phyloP scores from a whole-genome alignment of 2,113 vertebrate genomes.

The Micromys minutus region DNA sequence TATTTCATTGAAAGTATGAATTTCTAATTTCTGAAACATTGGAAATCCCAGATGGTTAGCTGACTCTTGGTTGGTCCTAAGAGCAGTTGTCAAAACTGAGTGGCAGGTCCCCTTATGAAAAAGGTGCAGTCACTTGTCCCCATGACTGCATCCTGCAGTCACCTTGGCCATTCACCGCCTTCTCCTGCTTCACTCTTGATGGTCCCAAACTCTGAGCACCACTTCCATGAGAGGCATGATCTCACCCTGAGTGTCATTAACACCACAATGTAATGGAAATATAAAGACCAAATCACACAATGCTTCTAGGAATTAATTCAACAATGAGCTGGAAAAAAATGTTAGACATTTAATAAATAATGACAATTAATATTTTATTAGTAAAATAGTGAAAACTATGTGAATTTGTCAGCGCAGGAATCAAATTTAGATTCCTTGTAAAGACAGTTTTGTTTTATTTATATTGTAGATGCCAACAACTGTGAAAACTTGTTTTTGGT shows the following conservation, averaged over 20 bases:
- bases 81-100: not conserved
- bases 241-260: not conserved
- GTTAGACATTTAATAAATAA: not conserved
- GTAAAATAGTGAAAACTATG: conserved; percentile 26
- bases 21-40: not conserved
- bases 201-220: too few relatives aligned
- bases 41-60: not conserved
- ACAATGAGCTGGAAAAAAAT: not conserved
- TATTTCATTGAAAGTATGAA: not conserved
- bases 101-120: not conserved
- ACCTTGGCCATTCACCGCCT: not conserved
- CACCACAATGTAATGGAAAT: not conserved
- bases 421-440: conserved; percentile 9
- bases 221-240: not conserved
- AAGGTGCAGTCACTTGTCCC: not conserved
- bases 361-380: not conserved
- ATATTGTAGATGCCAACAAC: too few relatives aligned
- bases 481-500: too few relatives aligned
- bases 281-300: not conserved
- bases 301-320: not conserved
- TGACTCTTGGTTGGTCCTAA: not conserved
- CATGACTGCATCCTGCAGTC: fast-evolving
- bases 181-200: not conserved
- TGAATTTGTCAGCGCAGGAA: not conserved
- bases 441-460: not conserved